Conservation (phyloP, 2,113 vertebrate species). For the Microcebus tavaratra region DNA sequence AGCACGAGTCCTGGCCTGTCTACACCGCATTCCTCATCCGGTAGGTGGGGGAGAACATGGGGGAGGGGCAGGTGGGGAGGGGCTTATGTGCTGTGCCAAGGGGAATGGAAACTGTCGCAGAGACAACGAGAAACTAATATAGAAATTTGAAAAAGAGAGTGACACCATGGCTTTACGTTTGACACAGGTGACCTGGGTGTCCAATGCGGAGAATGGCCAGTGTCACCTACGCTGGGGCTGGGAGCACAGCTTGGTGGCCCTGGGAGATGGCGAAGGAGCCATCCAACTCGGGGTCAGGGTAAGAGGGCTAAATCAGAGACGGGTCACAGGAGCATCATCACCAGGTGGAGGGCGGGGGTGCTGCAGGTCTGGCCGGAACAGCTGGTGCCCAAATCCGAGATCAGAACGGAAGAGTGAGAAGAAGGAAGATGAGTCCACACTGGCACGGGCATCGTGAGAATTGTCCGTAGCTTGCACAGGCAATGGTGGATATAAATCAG, state of each 20-base stretch:
- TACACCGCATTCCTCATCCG: too few species aligned
- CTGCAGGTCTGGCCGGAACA: fast-evolving
- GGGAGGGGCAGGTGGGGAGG: too few species aligned
- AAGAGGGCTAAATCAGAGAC: fast-evolving
- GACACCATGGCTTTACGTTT: background rate
- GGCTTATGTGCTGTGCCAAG: background rate
- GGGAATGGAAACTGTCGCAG: background rate
- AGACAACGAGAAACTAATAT: too few species aligned
- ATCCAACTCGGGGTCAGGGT: fast-evolving
- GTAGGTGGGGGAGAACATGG: background rate
- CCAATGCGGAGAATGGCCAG: background rate
- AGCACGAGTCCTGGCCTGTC: too few species aligned
- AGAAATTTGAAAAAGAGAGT: background rate
- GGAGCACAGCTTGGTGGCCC: fast-evolving
- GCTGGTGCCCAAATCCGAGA: fast-evolving
- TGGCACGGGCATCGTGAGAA: fast-evolving
- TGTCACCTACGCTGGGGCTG: fast-evolving
- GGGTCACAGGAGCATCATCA: fast-evolving
- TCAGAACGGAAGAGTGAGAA: fast-evolving
- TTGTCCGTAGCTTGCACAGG: fast-evolving
- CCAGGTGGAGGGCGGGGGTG: too few species aligned
- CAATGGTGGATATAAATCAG: fast-evolving
- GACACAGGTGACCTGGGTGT: background rate
- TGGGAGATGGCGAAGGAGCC: fast-evolving
- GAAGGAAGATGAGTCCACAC: background rate